Percentiles rank a stretch among this genome's conserved stretches.
Conservation (phyloP, 2,888 invertebrate species). For the Drosophila crucigera region DNA sequence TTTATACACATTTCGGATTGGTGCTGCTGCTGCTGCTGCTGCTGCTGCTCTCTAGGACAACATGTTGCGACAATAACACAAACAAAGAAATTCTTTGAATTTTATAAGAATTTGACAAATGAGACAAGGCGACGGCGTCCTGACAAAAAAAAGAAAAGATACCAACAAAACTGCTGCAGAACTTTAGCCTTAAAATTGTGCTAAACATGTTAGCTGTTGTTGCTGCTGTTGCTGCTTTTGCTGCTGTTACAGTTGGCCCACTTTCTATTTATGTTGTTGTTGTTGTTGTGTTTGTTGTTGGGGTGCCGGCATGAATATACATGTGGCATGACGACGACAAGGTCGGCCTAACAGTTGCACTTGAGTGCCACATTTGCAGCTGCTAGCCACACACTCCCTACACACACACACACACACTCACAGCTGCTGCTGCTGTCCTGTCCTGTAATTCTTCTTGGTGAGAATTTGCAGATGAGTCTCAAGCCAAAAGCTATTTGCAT, state of each 20-base stretch:
- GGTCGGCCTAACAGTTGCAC: constrained; percentile 75
- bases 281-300: constrained; percentile 30
- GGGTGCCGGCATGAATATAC: constrained; percentile 75
- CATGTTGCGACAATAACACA: constrained; percentile 62
- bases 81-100: constrained; percentile 38
- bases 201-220: constrained; percentile 56
- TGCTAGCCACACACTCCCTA: constrained; percentile 9
- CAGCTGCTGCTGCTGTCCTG: constrained; percentile 18
- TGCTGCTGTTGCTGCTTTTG: constrained; percentile 38
- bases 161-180: constrained; percentile 22
- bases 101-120: constrained; percentile 79
- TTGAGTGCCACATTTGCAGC: constrained; percentile 59
- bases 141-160: constrained; percentile 44
- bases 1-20: constrained; percentile 38
- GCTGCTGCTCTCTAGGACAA: constrained; percentile 58
- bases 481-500: constrained; percentile 68
- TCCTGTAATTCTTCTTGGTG: constrained; percentile 32
- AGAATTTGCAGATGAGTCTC: constrained; percentile 27
- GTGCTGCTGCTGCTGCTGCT: constrained; percentile 10
- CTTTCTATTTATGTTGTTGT: constrained; percentile 39
- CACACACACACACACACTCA: not conserved
- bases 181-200: constrained; percentile 70
- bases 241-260: constrained; percentile 59
- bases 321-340: constrained; percentile 69
- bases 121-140: constrained; percentile 45